A percentile compares a stretch with the other conserved stretches of the same genome.
These are phyloP conservation scores for Drosophila mulleri DNA, from an alignment of 2,888 invertebrate genomes.

Conservation along the genomic window DNA sequence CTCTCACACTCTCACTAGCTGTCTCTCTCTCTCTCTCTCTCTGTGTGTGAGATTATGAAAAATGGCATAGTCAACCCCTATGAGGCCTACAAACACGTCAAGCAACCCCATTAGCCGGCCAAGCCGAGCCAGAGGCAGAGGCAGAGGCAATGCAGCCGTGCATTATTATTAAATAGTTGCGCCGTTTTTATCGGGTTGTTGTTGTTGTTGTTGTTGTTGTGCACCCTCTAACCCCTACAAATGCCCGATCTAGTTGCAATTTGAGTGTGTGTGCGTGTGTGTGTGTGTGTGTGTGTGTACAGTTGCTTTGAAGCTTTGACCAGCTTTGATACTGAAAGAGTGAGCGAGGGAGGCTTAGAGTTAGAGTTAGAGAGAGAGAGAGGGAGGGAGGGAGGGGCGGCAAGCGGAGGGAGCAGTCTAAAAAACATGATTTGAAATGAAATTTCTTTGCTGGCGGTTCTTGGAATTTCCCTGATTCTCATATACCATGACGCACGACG, in stretches of 20 bases:
- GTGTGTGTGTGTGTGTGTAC: slow-evolving; percentile 7
- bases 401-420: not conserved
- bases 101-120: slow-evolving; percentile 29
- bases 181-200: slow-evolving; percentile 32
- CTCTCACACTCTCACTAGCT: not conserved
- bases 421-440: slow-evolving; percentile 54
- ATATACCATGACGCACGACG: slow-evolving; percentile 50
- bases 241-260: slow-evolving; percentile 32
- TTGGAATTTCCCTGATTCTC: slow-evolving; percentile 61
- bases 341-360: not conserved
- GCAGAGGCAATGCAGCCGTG: slow-evolving; percentile 41
- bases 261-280: too few relatives aligned
- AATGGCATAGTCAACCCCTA: slow-evolving; percentile 69
- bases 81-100: slow-evolving; percentile 24
- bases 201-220: not conserved
- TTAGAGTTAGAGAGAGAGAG: not conserved
- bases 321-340: not conserved
- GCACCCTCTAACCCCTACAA: not conserved
- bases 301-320: slow-evolving; percentile 42
- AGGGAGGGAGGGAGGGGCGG: not conserved
- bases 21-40: not conserved
- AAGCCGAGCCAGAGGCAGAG: too few relatives aligned
- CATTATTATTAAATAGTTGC: slow-evolving; percentile 58
- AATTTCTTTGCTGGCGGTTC: slow-evolving; percentile 56
- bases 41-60: slow-evolving; percentile 53